Percentiles rank a stretch among this genome's conserved stretches.
These are phyloP conservation scores for Limosa lapponica DNA, from an alignment of 2,797 vertebrate species.

Conservation along the genomic window DNA sequence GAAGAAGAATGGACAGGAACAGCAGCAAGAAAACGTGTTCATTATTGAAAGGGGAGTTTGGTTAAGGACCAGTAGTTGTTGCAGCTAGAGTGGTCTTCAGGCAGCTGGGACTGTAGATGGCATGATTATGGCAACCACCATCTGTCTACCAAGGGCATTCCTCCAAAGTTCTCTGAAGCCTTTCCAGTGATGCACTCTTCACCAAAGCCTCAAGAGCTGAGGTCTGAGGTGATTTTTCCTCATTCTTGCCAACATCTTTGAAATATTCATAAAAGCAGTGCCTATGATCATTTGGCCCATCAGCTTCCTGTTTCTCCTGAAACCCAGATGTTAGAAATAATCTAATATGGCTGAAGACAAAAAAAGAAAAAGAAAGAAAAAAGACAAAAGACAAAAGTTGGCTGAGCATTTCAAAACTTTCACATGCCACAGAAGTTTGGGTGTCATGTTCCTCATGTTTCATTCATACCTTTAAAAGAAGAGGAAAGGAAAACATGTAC, in stretches of 20 bases:
- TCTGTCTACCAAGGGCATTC: neutral
- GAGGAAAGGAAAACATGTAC: slow-evolving; percentile 8
- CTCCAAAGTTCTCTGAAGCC: neutral
- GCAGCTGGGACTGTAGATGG: neutral
- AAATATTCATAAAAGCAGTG: neutral
- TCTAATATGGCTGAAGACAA: neutral
- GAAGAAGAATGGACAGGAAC: neutral
- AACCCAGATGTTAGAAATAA: neutral
- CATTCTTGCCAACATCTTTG: neutral
- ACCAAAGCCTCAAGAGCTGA: neutral
- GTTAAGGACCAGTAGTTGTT: neutral
- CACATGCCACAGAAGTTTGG: neutral
- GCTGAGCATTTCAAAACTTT: neutral
- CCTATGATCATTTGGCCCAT: neutral
- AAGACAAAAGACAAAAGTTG: neutral
- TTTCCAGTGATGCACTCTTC: neutral
- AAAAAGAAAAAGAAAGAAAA: too few species aligned
- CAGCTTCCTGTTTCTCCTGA: neutral
- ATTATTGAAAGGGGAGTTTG: neutral
- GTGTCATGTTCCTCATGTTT: slow-evolving; percentile 43
- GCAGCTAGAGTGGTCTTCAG: neutral
- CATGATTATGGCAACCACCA: fast-evolving
- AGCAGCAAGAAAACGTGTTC: neutral
- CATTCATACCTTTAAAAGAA: slow-evolving; percentile 46
- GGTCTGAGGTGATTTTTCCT: slow-evolving; percentile 6